Evolutionary conservation across 1,140 invertebrate genomes (phyloP).

Genomic region (Drosophila mayri): DNA sequence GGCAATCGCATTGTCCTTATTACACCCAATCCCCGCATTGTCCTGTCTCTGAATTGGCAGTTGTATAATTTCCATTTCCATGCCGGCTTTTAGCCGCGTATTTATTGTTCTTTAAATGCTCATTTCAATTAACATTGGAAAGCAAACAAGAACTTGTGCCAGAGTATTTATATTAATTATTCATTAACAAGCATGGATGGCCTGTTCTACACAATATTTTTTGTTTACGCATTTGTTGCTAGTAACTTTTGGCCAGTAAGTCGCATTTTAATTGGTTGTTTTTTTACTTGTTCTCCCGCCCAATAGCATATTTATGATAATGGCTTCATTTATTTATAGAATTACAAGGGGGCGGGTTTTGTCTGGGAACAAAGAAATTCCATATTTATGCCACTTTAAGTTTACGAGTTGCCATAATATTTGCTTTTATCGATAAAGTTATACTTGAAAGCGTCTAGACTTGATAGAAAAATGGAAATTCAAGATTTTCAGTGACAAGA

Average conservation of each 20-base stretch:
- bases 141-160: constrained; percentile 46
- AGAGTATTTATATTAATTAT: constrained; percentile 66
- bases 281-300: constrained; percentile 12
- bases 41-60: constrained; percentile 18
- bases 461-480: constrained; percentile 24
- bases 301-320: constrained; percentile 63
- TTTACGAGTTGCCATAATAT: constrained; percentile 38
- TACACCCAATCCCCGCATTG: constrained; percentile 10
- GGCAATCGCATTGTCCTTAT: constrained; percentile 64
- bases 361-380: constrained; percentile 27
- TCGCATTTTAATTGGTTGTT: constrained; percentile 50
- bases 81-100: constrained; percentile 34
- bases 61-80: constrained; percentile 26
- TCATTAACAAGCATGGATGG: constrained; percentile 41
- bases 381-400: constrained; percentile 46
- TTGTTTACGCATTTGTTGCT: constrained; percentile 27
- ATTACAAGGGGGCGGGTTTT: constrained; percentile 5
- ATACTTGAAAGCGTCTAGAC: constrained; percentile 54
- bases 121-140: constrained; percentile 72
- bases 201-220: constrained; percentile 24
- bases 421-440: constrained; percentile 41
- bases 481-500: not conserved
- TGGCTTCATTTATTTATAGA: constrained; percentile 31
- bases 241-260: constrained; percentile 1
- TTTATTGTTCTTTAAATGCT: constrained; percentile 75